Evolutionary conservation across 2,113 vertebrate species (phyloP), one percentile per base, ranked within the genome.

Genomic region (Chaenogobius annularis): DNA sequence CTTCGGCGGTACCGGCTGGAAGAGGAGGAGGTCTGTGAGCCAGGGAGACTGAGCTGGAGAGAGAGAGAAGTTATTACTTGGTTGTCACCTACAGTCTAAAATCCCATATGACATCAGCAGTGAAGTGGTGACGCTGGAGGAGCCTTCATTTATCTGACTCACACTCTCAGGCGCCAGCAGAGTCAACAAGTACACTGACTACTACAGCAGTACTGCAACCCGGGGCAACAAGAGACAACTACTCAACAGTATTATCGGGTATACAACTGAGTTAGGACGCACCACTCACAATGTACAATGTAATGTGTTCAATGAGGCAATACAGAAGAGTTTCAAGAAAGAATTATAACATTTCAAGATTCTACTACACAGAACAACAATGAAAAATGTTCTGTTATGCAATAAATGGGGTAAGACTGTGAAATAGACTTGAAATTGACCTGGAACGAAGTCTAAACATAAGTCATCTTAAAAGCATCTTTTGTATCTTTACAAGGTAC

Each of bases 31-130:
- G 87, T 79, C 40, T 76, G 79, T 63, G 66, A 70, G 87, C 78
- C 31, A 65, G 72, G 67, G 52, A 74, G 86, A 86, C 74, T 1
- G 81, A 85, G 78, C 77, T 76, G 70, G 74, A 81, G 84, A 80
- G 88, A 84, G 78, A 89, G 81, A 89, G 87, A 85, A 92, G 88
- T 92, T 92, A 90, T 90, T 92, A 92, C 89, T 88, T 87, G 89
- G 84, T 88, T 92, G 90, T 92, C 90, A 92, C 85, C 89, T 85
- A 80, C 76, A 80, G 89, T 90, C 85, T 89, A 87, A 87, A 90
- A 92, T 89, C 88, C 85, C 87, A 92, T 92, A 89, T 80, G 88
- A 90, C 89, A 92, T 90, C 88, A 90, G 88, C 82, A 82, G 80
- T 79, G 88, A 82, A 84, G 83, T 84, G 83, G 88, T 85, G 88